A percentile compares a stretch with the other conserved stretches of the same genome.
Evolutionary conservation across 2,797 vertebrate species (phyloP).

Genomic region (Perdix hodgsoniae): DNA sequence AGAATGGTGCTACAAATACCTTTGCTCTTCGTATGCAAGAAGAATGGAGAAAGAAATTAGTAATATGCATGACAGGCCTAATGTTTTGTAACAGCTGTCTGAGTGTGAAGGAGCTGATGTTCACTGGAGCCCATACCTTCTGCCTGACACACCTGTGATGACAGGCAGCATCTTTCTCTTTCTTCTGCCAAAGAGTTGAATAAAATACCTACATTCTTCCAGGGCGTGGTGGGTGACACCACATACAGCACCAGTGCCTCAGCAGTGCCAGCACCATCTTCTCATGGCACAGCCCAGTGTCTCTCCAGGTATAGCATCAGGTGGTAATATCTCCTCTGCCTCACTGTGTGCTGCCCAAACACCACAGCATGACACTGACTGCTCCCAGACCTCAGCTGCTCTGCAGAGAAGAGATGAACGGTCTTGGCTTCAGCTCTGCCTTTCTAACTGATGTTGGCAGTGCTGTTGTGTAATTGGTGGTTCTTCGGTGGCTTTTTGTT

Average conservation of each 20-base stretch:
- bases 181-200: not conserved
- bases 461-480: not conserved
- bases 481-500: not conserved
- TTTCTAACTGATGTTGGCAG: not conserved
- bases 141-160: not conserved
- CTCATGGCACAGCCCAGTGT: not conserved
- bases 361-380: not conserved
- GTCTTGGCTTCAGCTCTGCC: not conserved
- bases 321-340: constrained; percentile 26
- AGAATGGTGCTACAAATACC: not conserved
- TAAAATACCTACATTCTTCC: not conserved
- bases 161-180: not conserved
- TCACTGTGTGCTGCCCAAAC: constrained; percentile 31
- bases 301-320: constrained; percentile 44
- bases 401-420: not conserved
- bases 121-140: not conserved
- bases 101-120: not conserved
- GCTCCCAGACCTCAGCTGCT: not conserved
- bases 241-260: not conserved
- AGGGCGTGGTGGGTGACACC: constrained; percentile 59
- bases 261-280: not conserved
- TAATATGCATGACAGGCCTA: not conserved
- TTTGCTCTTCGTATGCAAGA: not conserved
- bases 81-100: not conserved
- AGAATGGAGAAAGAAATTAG: not conserved